Evolutionary conservation across 2,888 invertebrate genomes (phyloP).

Genomic region (Ectemnius continuus): DNA sequence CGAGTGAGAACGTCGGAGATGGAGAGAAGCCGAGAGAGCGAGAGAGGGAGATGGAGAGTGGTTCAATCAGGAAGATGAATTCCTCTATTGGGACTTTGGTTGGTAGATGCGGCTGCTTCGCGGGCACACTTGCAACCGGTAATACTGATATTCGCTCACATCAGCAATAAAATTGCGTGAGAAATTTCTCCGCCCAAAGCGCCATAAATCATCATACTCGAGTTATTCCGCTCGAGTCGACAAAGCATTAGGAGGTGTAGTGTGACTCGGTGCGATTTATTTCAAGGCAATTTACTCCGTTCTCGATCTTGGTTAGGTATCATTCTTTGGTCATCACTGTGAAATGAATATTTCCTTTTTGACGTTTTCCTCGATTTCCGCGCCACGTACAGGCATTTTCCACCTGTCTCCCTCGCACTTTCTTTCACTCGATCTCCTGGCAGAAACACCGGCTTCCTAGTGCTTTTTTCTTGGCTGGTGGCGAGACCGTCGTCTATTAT

Average conservation of each 20-base stretch:
- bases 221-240: conserved; percentile 9
- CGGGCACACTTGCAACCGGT: conserved; percentile 3
- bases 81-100: too few relatives aligned
- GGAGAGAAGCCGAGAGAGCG: too few relatives aligned
- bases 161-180: conserved; percentile 36
- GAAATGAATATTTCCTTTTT: conserved; percentile 41
- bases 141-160: conserved; percentile 26
- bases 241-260: background rate
- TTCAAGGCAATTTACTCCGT: conserved; percentile 48
- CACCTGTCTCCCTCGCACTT: background rate
- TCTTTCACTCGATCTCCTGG: background rate
- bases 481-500: too few relatives aligned
- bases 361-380: conserved; percentile 34
- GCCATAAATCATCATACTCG: conserved; percentile 35
- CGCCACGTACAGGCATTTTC: background rate
- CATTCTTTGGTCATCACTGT: conserved; percentile 17
- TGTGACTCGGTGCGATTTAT: conserved; percentile 32
- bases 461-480: too few relatives aligned
- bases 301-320: conserved; percentile 19
- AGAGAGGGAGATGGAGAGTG: too few relatives aligned
- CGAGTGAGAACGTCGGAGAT: too few relatives aligned
- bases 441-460: too few relatives aligned
- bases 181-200: conserved; percentile 4
- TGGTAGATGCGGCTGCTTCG: background rate
- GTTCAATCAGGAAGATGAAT: too few relatives aligned